Percentiles rank a stretch among this genome's conserved stretches.
Evolutionary conservation across 2,888 invertebrate genomes (phyloP).

Genomic region (Apamea sordens): DNA sequence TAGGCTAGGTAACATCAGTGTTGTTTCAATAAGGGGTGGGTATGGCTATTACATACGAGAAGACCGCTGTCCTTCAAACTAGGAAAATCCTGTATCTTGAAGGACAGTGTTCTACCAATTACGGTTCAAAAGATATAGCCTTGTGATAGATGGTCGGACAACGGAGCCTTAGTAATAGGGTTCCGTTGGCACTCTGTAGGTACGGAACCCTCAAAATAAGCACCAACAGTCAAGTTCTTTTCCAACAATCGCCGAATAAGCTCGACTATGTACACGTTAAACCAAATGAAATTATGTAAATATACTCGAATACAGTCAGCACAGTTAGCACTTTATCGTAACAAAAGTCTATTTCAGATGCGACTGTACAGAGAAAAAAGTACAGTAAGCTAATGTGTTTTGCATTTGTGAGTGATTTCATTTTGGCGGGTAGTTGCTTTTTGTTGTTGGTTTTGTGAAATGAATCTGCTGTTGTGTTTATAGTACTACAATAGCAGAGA

Average conservation of each 20-base stretch:
- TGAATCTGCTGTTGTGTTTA: background rate
- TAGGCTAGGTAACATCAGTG: no score
- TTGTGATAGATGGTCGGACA: background rate
- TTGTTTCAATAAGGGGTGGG: no score
- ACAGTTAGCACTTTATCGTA: slow-evolving; percentile 35
- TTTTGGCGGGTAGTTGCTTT: slow-evolving; percentile 13
- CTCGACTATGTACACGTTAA: slow-evolving; percentile 17
- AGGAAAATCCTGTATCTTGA: no score
- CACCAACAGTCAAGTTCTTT: slow-evolving; percentile 2
- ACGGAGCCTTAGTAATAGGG: background rate
- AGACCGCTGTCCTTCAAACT: no score
- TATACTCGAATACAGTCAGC: slow-evolving; percentile 22
- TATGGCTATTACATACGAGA: no score
- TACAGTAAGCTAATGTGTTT: slow-evolving; percentile 40
- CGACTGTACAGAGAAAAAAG: slow-evolving; percentile 30
- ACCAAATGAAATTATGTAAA: slow-evolving; percentile 59
- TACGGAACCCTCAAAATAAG: background rate
- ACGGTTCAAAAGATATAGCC: no score
- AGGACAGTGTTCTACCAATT: no score
- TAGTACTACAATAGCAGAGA: background rate
- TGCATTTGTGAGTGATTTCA: slow-evolving; percentile 51
- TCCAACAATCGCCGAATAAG: slow-evolving; percentile 20
- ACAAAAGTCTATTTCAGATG: slow-evolving; percentile 45
- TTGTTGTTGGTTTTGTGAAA: slow-evolving; percentile 12
- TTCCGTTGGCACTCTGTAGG: background rate